Evolutionary conservation across 2,113 vertebrate species (phyloP).

Genomic region (Polypterus senegalus): DNA sequence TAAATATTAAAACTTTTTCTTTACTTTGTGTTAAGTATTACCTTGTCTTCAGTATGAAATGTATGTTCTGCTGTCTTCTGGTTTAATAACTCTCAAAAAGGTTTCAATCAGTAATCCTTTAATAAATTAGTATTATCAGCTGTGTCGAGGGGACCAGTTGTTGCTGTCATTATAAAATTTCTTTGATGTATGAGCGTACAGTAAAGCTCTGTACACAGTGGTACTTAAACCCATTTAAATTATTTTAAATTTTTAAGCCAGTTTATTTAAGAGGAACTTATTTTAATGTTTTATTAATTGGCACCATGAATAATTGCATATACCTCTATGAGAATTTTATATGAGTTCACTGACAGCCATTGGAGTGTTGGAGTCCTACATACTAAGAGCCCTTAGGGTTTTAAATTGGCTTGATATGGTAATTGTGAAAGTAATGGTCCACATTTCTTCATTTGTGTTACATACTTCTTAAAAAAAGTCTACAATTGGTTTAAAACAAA

Average conservation of each 20-base stretch:
- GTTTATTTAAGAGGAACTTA: constrained; percentile 5
- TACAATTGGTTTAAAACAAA: too few species aligned
- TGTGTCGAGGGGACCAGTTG: background rate
- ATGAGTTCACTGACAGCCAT: constrained; percentile 5
- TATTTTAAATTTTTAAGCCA: constrained; percentile 2
- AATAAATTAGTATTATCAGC: background rate
- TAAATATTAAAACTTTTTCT: too few species aligned
- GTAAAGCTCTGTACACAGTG: constrained; percentile 1
- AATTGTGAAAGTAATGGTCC: background rate
- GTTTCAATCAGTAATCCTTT: constrained; percentile 2
- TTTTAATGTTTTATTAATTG: constrained; percentile 5
- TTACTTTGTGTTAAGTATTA: too few species aligned
- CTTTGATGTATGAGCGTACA: background rate
- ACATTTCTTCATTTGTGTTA: too few species aligned
- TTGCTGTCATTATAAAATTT: background rate
- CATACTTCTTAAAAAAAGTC: too few species aligned
- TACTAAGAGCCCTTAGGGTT: constrained; percentile 5
- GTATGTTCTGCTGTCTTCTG: background rate
- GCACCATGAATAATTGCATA: constrained; percentile 2
- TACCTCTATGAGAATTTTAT: constrained; percentile 3
- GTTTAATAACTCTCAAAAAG: background rate
- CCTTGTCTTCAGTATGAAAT: too few species aligned
- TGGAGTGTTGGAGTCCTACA: constrained; percentile 1
- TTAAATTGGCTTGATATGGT: constrained; percentile 1
- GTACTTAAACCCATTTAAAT: constrained; percentile 4